Evolutionary conservation across 2,113 vertebrate genomes (phyloP).

Genomic region (Seriola aureovittata): DNA sequence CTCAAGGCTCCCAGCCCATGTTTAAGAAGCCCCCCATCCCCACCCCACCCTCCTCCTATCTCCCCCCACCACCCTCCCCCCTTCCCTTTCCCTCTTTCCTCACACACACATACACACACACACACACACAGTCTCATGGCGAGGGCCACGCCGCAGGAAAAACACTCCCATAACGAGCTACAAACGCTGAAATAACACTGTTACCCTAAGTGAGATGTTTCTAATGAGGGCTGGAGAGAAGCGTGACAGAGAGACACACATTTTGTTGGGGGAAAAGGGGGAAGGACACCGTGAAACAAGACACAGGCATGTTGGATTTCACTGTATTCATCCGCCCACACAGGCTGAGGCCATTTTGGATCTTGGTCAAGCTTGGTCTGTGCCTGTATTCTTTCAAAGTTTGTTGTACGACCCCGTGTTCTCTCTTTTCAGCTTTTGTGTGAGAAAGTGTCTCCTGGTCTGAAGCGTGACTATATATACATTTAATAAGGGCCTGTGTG

Average conservation of each 20-base stretch:
- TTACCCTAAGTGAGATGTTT: conserved; percentile 81
- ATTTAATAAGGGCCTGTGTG: conserved; percentile 87
- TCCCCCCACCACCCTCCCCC: conserved; percentile 12
- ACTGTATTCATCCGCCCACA: conserved; percentile 70
- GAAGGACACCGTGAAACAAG: conserved; percentile 58
- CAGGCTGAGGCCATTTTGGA: conserved; percentile 74
- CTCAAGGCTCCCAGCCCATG: conserved; percentile 64
- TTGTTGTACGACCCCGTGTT: conserved; percentile 63
- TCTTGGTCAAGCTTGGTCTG: conserved; percentile 52
- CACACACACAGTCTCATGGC: conserved; percentile 43
- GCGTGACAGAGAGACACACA: conserved; percentile 53
- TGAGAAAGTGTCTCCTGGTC: conserved; percentile 79
- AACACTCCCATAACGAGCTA: conserved; percentile 79
- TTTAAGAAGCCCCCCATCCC: conserved; percentile 59
- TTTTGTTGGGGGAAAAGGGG: background rate
- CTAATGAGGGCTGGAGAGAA: conserved; percentile 76
- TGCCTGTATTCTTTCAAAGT: conserved; percentile 50
- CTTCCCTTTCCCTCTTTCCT: conserved; percentile 16
- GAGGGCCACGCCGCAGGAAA: conserved; percentile 73
- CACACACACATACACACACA: conserved; percentile 39
- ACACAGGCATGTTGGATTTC: conserved; percentile 66
- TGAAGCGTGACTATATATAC: conserved; percentile 86
- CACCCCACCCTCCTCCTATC: conserved; percentile 10
- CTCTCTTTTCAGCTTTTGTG: conserved; percentile 69
- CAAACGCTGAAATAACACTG: conserved; percentile 83